These are phyloP conservation scores for Pseudomyrmex concolor DNA, from an alignment of 1,140 invertebrate genomes.

Conservation along the genomic window DNA sequence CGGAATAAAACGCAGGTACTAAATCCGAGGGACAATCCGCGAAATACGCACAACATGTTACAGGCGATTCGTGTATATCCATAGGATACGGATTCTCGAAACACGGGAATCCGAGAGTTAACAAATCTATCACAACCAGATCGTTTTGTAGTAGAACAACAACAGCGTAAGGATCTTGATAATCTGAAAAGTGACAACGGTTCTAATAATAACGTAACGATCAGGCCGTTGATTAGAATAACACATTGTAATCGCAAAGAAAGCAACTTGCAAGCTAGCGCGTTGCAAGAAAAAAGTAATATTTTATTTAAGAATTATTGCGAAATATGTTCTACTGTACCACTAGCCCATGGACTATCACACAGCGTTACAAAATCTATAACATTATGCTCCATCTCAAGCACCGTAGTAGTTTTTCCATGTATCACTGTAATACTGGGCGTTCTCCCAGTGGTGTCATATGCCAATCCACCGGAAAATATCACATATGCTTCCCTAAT, in stretches of 20 bases:
- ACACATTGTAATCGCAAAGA: not conserved
- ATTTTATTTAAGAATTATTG: conserved; percentile 9
- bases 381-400: conserved; percentile 99
- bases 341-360: conserved; percentile 96
- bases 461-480: conserved; percentile 97
- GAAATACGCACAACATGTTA: conserved; percentile 98
- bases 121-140: conserved; percentile 98
- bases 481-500: conserved; percentile 94
- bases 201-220: not conserved
- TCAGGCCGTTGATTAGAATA: not conserved
- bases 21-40: conserved; percentile 99
- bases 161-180: conserved; percentile 98
- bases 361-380: conserved; percentile 98
- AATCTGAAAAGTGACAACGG: conserved; percentile 88
- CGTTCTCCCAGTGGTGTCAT: conserved; percentile 94
- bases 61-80: conserved; percentile 99
- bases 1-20: conserved; percentile 96
- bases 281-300: not conserved
- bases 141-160: conserved; percentile 99
- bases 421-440: conserved; percentile 98
- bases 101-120: conserved; percentile 97
- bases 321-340: conserved; percentile 85
- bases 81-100: conserved; percentile 99
- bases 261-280: not conserved
- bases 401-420: conserved; percentile 96